Conservation (phyloP, 2,797 vertebrate species). For the Odontamblyopus rebecca region DNA sequence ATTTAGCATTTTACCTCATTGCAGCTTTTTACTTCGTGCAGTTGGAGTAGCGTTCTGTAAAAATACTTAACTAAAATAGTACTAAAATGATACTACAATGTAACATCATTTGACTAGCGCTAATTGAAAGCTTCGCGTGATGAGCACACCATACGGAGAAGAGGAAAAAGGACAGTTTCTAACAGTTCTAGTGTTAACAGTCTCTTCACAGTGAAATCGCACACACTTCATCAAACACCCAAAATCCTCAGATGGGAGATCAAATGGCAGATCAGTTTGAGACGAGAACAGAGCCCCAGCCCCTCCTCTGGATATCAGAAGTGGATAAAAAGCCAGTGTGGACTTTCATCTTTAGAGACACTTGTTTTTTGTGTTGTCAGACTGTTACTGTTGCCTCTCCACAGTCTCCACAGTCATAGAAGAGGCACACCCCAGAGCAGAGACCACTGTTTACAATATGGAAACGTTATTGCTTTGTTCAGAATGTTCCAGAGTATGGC, state of each 20-base stretch:
- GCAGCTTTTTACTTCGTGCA: too few relatives aligned
- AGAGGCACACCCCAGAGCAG: too few relatives aligned
- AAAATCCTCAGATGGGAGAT: conserved; percentile 1
- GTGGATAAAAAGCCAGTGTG: not conserved
- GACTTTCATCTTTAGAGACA: not conserved
- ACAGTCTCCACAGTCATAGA: too few relatives aligned
- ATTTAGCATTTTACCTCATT: too few relatives aligned
- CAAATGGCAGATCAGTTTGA: not conserved
- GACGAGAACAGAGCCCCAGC: too few relatives aligned
- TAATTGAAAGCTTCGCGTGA: not conserved
- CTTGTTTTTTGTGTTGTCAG: not conserved
- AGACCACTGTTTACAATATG: too few relatives aligned
- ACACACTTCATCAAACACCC: not conserved
- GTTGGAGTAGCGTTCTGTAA: too few relatives aligned
- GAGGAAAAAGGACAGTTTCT: not conserved
- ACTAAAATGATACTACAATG: too few relatives aligned
- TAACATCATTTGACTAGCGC: not conserved
- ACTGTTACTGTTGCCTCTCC: not conserved
- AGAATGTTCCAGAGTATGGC: too few relatives aligned
- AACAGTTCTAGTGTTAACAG: not conserved
- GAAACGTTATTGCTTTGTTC: too few relatives aligned
- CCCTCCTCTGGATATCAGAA: not conserved
- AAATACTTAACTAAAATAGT: too few relatives aligned
- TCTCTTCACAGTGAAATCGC: not conserved
- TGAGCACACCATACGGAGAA: not conserved